Evolutionary conservation across 2,113 vertebrate species (phyloP), one percentile per base, ranked within the genome.

Genomic region (Atrichornis clamosus): DNA sequence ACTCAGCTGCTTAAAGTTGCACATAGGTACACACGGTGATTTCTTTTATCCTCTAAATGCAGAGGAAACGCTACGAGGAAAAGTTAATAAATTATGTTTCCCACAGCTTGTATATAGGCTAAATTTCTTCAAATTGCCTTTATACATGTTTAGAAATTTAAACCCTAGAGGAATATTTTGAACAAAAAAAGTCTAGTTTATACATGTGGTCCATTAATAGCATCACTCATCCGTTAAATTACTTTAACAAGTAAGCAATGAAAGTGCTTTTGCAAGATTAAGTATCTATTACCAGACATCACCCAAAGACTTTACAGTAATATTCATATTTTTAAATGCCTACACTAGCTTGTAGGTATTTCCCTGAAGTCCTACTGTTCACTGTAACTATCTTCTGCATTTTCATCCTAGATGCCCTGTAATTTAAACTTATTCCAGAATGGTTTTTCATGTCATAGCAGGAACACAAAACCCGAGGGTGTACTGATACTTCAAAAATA

Each of bases 211-310:
- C 72, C 47, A 73, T 81, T 96, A 95, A 95, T 93, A 94, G 93
- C 93, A 90, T 64, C 74, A 91, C 65, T 97, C 97, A 95, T 64
- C 93, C 65, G 2, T 93, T 95, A 93, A 91, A 93, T 74, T 67
- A 76, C 89, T 95, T 90, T 93, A 94, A 88, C 47, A 93, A 95
- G 76, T 90, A 96, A 95, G 93, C 91, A 93, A 82, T 47, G 87
- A 49, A 93, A 96, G 70, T 88, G 55, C 58, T 94, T 90, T 80
- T 80, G 64, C 67, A 59, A 92, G 84, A 74, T 63, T 86, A 93
- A 90, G 26, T 82, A 94, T 82, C 70, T 93, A 60, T 32, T 73
- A 72, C 12, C 58, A 92, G 63, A 80, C 39, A 2, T 90, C 78
- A 95, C 21, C 52, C 69, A 86, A 93, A 90, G 50, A 87, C 35